Evolutionary conservation across 2,888 invertebrate species (phyloP).

Genomic region (Exocentrus adspersus): DNA sequence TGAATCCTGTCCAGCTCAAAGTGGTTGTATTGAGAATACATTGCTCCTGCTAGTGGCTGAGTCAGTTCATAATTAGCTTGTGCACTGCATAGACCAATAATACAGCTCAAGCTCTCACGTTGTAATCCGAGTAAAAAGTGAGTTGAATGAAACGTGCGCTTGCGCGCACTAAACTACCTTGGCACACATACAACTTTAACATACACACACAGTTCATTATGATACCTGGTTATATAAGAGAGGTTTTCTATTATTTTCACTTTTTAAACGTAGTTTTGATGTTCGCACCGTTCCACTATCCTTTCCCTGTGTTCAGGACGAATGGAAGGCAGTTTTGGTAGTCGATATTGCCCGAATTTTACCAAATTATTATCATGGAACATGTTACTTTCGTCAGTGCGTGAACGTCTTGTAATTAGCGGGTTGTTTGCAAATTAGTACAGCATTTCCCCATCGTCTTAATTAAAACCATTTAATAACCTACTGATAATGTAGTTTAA

Average conservation of each 20-base stretch:
- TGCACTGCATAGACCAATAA: neutral
- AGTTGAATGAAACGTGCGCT: slow-evolving; percentile 17
- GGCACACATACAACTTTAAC: slow-evolving; percentile 60
- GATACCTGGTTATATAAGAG: slow-evolving; percentile 61
- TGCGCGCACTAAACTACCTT: slow-evolving; percentile 58
- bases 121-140: slow-evolving; percentile 10
- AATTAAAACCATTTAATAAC: neutral
- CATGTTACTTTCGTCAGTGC: slow-evolving; percentile 22
- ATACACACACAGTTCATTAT: slow-evolving; percentile 58
- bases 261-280: slow-evolving; percentile 58
- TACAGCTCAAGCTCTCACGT: neutral
- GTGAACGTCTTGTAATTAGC: slow-evolving; percentile 22
- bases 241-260: slow-evolving; percentile 64
- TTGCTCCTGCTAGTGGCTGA: neutral
- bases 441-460: slow-evolving; percentile 7
- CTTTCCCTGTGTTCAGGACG: slow-evolving; percentile 47
- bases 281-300: slow-evolving; percentile 40
- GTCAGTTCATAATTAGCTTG: neutral
- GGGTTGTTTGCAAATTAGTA: slow-evolving; percentile 21
- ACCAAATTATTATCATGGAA: slow-evolving; percentile 19
- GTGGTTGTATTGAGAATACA: neutral
- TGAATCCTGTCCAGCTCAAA: neutral
- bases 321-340: slow-evolving; percentile 42
- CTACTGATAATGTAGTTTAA: too few relatives aligned
- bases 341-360: slow-evolving; percentile 5